Evolutionary conservation across 2,888 invertebrate genomes (phyloP).

Genomic region (Germaria angustata): DNA sequence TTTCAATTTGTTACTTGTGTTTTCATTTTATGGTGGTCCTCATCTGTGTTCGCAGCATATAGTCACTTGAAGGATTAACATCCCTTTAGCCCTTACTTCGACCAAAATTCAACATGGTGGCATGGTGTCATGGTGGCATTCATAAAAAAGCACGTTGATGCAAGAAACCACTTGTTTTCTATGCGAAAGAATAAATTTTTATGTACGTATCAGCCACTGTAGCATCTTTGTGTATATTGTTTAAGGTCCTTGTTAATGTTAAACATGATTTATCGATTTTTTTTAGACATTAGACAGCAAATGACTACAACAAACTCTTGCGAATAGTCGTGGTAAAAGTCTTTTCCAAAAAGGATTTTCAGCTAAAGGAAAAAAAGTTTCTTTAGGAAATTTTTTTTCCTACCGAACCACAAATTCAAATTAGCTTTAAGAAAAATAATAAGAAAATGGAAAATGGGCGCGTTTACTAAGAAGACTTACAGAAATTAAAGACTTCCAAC

Average conservation of each 20-base stretch:
- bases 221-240: slow-evolving; percentile 3
- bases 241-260: slow-evolving; percentile 61
- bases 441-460: slow-evolving; percentile 15
- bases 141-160: slow-evolving; percentile 26
- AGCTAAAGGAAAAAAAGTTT: slow-evolving; percentile 21
- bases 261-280: slow-evolving; percentile 66
- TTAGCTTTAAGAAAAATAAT: slow-evolving; percentile 43
- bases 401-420: slow-evolving; percentile 51
- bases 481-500: slow-evolving; percentile 36
- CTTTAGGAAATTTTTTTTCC: slow-evolving; percentile 4
- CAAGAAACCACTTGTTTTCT: slow-evolving; percentile 43
- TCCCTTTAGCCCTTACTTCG: not conserved
- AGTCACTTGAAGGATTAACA: not conserved
- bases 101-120: not conserved
- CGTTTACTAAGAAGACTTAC: slow-evolving; percentile 2
- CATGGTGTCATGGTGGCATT: not conserved
- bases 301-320: not conserved
- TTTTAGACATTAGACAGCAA: slow-evolving; percentile 52
- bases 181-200: slow-evolving; percentile 19
- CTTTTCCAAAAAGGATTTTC: slow-evolving; percentile 24
- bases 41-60: slow-evolving; percentile 22
- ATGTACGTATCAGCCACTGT: not conserved
- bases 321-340: slow-evolving; percentile 1
- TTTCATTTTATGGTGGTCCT: slow-evolving; percentile 26
- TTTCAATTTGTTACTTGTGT: slow-evolving; percentile 1